Base-by-base conservation (phyloP, 2,888 invertebrate genomes). In the Altica lythri region DNA sequence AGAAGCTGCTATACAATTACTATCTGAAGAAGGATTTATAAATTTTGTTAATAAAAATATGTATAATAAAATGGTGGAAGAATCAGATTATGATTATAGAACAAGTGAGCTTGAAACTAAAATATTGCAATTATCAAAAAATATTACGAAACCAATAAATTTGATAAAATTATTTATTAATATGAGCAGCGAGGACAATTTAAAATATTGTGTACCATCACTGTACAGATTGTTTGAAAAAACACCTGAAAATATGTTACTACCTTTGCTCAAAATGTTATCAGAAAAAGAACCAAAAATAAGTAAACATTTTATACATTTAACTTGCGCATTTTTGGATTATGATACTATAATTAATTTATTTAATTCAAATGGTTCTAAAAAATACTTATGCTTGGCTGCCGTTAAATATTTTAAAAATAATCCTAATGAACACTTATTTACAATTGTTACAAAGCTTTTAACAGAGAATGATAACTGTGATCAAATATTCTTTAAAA, bases 141-240 rank as follows among this genome's bases (percentile, higher is more conserved):
- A n/a, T n/a, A n/a, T n/a, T n/a, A n/a, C n/a, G n/a, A n/a, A n/a
- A n/a, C n/a, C n/a, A n/a, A n/a, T n/a, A n/a, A n/a, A n/a, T n/a
- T n/a, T n/a, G n/a, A n/a, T n/a, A n/a, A n/a, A n/a, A n/a, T n/a
- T n/a, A n/a, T n/a, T n/a, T n/a, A n/a, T n/a, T n/a, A n/a, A n/a
- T n/a, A n/a, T n/a, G n/a, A n/a, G n/a, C n/a, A n/a, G n/a, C n/a
- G 60, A 6, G 62, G 61, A 29, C 62, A n/a, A 60, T 30, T 48
- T 64, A 13, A 52, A 57, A 9, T 34, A 50, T 14, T 51, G 57
- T 12, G 13, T 59, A 18, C 42, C 29, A 2, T 51, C 61, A 5
- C 48, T 65, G 1, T 64, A 62, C 45, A 61, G 59, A 27, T 35
- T 57, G 5, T 44, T 61, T 35, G 59, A 57, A 13, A 49, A 51